A percentile compares a stretch with the other conserved stretches of the same genome.
These are phyloP conservation scores for Varanus komodoensis DNA, from an alignment of 2,113 vertebrate species.

Conservation along the genomic window DNA sequence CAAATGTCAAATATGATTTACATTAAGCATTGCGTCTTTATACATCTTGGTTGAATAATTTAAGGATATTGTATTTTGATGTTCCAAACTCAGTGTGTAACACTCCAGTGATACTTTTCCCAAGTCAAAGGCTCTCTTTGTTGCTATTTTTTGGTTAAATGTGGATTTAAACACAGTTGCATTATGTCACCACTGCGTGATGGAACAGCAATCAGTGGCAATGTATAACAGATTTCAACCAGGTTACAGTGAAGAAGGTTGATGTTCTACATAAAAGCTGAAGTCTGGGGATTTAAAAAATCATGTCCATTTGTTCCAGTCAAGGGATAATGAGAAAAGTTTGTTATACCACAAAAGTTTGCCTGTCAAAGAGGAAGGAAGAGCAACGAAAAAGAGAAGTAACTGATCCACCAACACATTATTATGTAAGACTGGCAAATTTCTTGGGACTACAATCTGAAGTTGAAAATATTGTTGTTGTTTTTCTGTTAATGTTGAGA, in stretches of 20 bases:
- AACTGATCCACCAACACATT: conserved; percentile 2
- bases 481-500: neutral
- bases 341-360: neutral
- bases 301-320: conserved; percentile 1
- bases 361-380: neutral
- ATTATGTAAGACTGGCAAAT: neutral
- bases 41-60: neutral
- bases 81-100: neutral
- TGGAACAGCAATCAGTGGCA: conserved; percentile 47
- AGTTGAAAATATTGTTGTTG: conserved; percentile 3
- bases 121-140: conserved; percentile 11
- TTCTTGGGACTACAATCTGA: neutral
- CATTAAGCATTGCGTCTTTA: neutral
- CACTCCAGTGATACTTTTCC: neutral
- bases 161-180: conserved; percentile 6
- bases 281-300: neutral
- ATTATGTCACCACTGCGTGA: conserved; percentile 39
- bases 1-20: neutral
- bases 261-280: conserved; percentile 13
- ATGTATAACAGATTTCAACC: conserved; percentile 23
- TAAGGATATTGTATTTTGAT: conserved; percentile 19
- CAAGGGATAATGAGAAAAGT: conserved; percentile 16
- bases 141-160: conserved; percentile 21
- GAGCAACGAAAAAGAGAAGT: neutral
- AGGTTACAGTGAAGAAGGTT: conserved; percentile 16